Conservation (phyloP, 2,113 vertebrate species). For the Oreotrochilus melanogaster region DNA sequence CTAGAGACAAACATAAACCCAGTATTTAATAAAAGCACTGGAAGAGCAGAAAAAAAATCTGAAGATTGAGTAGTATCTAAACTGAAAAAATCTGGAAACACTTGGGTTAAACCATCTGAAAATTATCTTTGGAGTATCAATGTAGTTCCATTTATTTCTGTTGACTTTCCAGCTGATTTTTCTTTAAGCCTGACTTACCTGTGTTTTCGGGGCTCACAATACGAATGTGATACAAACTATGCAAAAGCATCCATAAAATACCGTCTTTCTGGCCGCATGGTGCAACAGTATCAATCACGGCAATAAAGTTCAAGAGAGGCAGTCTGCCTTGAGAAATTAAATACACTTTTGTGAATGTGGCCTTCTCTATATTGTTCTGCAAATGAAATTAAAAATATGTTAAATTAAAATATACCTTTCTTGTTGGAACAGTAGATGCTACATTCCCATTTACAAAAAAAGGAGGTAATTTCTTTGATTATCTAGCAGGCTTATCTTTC, state of each 20-base stretch:
- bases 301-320: slow-evolving; percentile 83
- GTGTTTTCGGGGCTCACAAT: slow-evolving; percentile 84
- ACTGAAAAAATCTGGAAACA: neutral
- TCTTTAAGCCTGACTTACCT: slow-evolving; percentile 72
- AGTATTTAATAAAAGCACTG: neutral
- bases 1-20: neutral
- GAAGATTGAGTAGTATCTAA: neutral
- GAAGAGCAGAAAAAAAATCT: neutral
- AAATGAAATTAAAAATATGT: slow-evolving; percentile 3
- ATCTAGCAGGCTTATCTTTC: neutral
- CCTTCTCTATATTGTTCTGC: slow-evolving; percentile 88
- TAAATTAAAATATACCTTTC: neutral
- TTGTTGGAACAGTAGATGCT: neutral
- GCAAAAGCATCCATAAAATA: slow-evolving; percentile 87
- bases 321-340: slow-evolving; percentile 89
- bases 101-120: neutral
- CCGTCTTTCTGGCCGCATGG: slow-evolving; percentile 67
- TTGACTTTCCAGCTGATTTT: too few relatives aligned
- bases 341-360: slow-evolving; percentile 82
- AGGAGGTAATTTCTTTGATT: neutral
- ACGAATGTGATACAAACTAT: slow-evolving; percentile 88
- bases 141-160: neutral
- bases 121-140: neutral
- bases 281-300: slow-evolving; percentile 77
- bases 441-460: neutral